Evolutionary conservation across 1,140 invertebrate genomes (phyloP).

Genomic region (Proales similis): DNA sequence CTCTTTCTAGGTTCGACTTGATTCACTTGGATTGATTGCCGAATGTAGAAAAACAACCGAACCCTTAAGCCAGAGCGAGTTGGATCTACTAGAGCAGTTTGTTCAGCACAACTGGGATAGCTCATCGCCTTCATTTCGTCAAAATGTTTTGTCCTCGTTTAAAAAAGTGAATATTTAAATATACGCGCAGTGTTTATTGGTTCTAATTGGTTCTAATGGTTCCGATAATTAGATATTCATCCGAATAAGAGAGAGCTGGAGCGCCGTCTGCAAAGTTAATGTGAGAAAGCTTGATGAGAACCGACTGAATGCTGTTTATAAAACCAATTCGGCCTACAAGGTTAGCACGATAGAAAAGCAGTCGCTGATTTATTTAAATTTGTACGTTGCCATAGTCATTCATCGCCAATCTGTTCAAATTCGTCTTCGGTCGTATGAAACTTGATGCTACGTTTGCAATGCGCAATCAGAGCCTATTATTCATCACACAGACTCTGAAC

Average conservation of each 20-base stretch:
- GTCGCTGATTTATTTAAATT: background rate
- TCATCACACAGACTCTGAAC: conserved; percentile 24
- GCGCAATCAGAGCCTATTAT: conserved; percentile 20
- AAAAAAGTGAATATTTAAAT: conserved; percentile 45
- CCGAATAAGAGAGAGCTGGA: conserved; percentile 43
- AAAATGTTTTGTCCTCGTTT: conserved; percentile 45
- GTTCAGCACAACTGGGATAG: conserved; percentile 62
- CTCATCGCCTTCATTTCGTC: conserved; percentile 56
- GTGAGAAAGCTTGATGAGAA: background rate
- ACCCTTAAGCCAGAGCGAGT: conserved; percentile 57
- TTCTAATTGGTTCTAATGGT: conserved; percentile 24
- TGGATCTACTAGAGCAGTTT: conserved; percentile 61
- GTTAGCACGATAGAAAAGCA: background rate
- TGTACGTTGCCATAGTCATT: conserved; percentile 4
- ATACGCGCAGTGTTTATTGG: background rate
- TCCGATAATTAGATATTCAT: conserved; percentile 40
- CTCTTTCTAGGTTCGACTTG: conserved; percentile 47
- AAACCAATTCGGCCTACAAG: background rate
- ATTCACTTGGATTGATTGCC: conserved; percentile 61
- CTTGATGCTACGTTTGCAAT: conserved; percentile 32
- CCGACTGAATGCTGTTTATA: too few species aligned
- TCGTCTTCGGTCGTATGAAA: conserved; percentile 9
- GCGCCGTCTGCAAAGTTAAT: conserved; percentile 36
- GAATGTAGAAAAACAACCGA: conserved; percentile 66
- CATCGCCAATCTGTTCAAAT: background rate